Conservation (phyloP, 2,113 vertebrate species). For the Planiliza haematocheilus region DNA sequence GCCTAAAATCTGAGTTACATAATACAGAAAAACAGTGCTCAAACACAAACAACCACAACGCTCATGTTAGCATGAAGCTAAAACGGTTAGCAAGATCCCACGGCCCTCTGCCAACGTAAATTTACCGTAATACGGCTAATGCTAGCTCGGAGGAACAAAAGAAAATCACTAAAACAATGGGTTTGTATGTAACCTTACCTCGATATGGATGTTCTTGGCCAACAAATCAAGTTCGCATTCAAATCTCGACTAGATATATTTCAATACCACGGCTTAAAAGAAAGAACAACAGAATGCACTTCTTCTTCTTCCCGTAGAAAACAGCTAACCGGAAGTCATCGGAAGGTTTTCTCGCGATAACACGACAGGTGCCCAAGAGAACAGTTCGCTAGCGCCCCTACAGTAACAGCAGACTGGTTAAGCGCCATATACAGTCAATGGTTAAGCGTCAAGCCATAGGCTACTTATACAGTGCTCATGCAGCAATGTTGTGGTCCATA, state of each 20-base stretch:
- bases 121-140: not conserved
- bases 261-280: not conserved
- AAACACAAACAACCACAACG: not conserved
- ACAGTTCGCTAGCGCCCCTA: too few species aligned
- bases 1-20: too few species aligned
- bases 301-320: not conserved
- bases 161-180: not conserved
- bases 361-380: fast-evolving
- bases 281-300: slow-evolving; percentile 34
- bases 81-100: slow-evolving; percentile 14
- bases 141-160: not conserved
- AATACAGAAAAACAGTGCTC: not conserved
- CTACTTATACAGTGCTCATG: too few species aligned
- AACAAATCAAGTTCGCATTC: slow-evolving; percentile 13
- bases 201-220: not conserved
- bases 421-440: too few species aligned
- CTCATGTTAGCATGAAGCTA: slow-evolving; percentile 30
- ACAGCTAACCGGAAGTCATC: slow-evolving; percentile 35
- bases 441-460: too few species aligned
- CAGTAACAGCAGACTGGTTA: too few species aligned
- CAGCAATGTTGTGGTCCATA: too few species aligned
- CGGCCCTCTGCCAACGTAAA: slow-evolving; percentile 53
- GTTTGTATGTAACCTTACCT: slow-evolving; percentile 40
- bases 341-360: slow-evolving; percentile 32
- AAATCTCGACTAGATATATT: not conserved